Evolutionary conservation across 2,888 invertebrate genomes (phyloP).

Genomic region (Dyspetes luteomarginatus): DNA sequence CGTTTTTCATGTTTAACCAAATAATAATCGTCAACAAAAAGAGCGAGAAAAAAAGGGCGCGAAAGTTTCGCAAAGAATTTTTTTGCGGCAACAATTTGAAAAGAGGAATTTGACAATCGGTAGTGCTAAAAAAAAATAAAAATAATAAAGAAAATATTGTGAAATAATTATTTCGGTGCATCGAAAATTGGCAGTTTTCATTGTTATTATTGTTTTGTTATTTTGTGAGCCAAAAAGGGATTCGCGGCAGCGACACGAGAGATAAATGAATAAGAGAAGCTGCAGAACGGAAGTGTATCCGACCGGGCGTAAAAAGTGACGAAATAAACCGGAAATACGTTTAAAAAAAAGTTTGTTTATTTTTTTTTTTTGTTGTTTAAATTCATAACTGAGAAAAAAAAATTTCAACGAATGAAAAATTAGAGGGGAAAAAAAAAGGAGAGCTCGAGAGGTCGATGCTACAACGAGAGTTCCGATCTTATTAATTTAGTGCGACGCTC

Average conservation of each 20-base stretch:
- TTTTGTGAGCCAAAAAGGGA: not conserved
- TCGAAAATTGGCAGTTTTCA: not conserved
- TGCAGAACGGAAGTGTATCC: slow-evolving; percentile 58
- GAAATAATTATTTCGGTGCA: not conserved
- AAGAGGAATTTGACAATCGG: too few species aligned
- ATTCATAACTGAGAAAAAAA: too few species aligned
- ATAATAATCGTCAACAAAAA: not conserved
- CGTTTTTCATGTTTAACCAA: not conserved
- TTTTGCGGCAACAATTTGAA: too few species aligned
- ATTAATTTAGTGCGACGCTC: not conserved
- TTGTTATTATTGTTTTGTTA: not conserved
- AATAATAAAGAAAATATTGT: too few species aligned
- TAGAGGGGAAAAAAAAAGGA: not conserved
- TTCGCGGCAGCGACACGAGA: not conserved
- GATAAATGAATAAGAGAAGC: slow-evolving; percentile 60
- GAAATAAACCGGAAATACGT: not conserved
- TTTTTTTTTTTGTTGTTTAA: not conserved
- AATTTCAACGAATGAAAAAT: not conserved
- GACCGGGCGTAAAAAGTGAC: slow-evolving; percentile 58
- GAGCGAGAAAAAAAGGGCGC: not conserved
- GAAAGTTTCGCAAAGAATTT: too few species aligned
- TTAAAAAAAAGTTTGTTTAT: not conserved
- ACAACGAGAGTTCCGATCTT: not conserved
- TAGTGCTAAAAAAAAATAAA: too few species aligned
- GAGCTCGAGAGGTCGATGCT: not conserved